These are phyloP conservation scores for Oenanthe melanoleuca DNA, from an alignment of 2,113 vertebrate species.

Conservation along the genomic window DNA sequence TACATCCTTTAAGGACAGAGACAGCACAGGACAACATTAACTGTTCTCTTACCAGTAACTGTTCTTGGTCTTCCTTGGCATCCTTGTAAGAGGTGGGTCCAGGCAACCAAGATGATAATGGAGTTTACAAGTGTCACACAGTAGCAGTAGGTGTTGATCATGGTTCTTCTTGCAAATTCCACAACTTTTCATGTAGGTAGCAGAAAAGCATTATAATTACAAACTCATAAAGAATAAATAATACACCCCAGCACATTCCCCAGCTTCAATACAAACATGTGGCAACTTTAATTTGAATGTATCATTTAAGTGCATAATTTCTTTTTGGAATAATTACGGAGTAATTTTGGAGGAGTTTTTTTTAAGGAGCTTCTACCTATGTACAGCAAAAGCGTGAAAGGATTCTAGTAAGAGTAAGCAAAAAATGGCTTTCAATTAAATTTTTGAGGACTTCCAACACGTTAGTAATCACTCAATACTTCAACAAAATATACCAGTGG, in stretches of 20 bases:
- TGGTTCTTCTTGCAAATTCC: conserved; percentile 99
- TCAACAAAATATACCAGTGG: neutral
- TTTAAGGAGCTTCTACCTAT: neutral
- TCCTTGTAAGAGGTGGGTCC: conserved; percentile 95
- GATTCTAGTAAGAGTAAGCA: neutral
- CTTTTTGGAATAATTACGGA: neutral
- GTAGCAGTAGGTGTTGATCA: conserved; percentile 93
- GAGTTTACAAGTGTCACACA: conserved; percentile 98
- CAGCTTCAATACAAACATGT: neutral
- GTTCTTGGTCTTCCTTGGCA: conserved; percentile 99
- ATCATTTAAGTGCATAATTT: neutral
- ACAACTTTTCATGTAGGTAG: conserved; percentile 78
- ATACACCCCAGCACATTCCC: neutral
- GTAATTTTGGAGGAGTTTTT: neutral
- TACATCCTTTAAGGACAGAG: neutral
- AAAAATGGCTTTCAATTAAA: neutral
- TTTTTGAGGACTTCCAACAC: neutral
- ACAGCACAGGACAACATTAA: neutral
- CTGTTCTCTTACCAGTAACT: conserved; percentile 91
- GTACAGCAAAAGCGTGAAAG: neutral
- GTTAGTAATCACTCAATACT: neutral
- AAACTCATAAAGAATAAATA: neutral
- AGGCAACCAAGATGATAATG: conserved; percentile 98
- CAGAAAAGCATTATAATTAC: conserved; percentile 52
- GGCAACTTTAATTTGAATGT: neutral